phyloP scores from a whole-genome alignment of 2,113 vertebrate species.

The Dasyurus viverrinus region DNA sequence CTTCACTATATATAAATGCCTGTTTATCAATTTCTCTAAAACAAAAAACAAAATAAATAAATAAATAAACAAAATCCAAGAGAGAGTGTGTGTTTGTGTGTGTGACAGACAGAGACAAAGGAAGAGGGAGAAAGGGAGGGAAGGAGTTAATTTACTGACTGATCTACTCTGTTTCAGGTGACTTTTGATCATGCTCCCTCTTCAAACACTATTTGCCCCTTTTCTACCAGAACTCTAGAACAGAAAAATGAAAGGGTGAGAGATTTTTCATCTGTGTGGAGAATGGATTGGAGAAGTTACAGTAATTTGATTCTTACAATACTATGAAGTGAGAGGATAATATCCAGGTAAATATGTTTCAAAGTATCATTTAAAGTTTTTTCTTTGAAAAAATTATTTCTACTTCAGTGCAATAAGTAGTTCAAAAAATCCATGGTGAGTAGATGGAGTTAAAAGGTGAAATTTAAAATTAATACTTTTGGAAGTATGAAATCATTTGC shows the following conservation, averaged over 20 bases:
- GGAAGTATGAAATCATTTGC: constrained; percentile 57
- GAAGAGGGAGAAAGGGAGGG: too few species aligned
- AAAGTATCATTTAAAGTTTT: constrained; percentile 44
- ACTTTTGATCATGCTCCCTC: not conserved
- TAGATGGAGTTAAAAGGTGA: constrained; percentile 15
- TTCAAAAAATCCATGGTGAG: constrained; percentile 13
- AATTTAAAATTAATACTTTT: constrained; percentile 64
- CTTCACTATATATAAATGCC: not conserved
- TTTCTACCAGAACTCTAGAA: not conserved
- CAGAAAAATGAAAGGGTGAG: not conserved
- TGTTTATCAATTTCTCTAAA: not conserved
- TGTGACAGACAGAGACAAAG: too few species aligned
- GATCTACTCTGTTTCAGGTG: not conserved
- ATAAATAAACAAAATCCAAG: too few species aligned
- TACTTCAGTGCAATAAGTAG: constrained; percentile 54
- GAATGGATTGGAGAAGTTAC: not conserved
- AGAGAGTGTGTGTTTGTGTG: too few species aligned
- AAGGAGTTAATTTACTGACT: not conserved
- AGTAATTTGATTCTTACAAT: not conserved
- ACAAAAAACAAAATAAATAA: not conserved
- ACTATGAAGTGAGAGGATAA: not conserved
- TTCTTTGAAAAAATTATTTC: constrained; percentile 57
- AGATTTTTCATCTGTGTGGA: not conserved
- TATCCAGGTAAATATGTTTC: constrained; percentile 16
- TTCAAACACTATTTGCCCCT: not conserved